Percentiles rank a stretch among this genome's conserved stretches.
phyloP scores from a whole-genome alignment of 2,797 vertebrate species.

The Cygnus olor region DNA sequence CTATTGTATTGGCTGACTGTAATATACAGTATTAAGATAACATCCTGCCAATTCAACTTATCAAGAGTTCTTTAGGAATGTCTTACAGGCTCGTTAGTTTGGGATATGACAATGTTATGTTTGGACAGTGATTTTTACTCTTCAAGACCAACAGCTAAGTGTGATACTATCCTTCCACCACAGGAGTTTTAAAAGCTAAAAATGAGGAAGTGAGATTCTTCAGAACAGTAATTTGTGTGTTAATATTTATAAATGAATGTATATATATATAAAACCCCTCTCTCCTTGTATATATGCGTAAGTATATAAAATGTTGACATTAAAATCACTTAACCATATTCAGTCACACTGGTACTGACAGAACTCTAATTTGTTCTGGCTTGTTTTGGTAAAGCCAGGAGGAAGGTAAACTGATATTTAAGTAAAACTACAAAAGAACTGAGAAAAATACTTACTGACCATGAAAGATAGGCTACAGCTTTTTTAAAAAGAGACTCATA shows the following conservation, averaged over 20 bases:
- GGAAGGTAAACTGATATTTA: neutral
- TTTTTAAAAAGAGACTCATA: neutral
- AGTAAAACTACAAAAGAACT: neutral
- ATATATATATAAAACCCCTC: neutral
- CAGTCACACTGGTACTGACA: neutral
- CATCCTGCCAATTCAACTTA: neutral
- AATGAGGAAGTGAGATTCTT: neutral
- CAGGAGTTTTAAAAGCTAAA: neutral
- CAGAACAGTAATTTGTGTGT: neutral
- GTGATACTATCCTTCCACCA: neutral
- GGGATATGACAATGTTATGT: neutral
- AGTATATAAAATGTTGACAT: neutral
- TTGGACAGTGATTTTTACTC: neutral
- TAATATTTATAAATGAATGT: neutral
- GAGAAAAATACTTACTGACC: neutral
- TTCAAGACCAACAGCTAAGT: neutral
- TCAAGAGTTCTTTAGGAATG: neutral
- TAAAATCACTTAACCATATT: neutral
- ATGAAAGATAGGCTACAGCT: neutral
- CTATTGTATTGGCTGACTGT: neutral
- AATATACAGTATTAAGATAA: neutral
- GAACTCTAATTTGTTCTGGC: neutral
- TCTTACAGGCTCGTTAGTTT: neutral
- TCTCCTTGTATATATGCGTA: neutral
- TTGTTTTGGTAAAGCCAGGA: neutral